A percentile compares a stretch with the other conserved stretches of the same genome.
phyloP scores from a whole-genome alignment of 2,797 vertebrate genomes.

The Syngnathus rostellatus region DNA sequence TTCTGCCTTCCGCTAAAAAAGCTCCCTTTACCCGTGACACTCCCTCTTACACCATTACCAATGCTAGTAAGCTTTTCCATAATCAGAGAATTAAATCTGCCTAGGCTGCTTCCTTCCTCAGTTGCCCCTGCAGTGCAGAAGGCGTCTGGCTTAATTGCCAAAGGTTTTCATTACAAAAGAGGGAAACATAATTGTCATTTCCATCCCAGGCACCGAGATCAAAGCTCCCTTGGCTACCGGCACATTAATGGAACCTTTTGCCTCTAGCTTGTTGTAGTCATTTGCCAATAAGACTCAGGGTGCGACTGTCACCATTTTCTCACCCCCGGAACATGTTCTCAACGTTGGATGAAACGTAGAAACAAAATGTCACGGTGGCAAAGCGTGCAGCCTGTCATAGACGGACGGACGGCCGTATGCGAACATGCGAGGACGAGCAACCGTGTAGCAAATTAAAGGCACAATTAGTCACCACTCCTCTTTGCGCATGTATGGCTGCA shows the following conservation, averaged over 20 bases:
- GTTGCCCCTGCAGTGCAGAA: conserved; percentile 46
- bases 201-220: conserved; percentile 61
- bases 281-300: conserved; percentile 40
- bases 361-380: not conserved
- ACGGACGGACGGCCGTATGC: not conserved
- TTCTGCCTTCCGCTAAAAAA: conserved; percentile 39
- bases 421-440: conserved; percentile 5
- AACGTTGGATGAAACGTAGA: conserved; percentile 17
- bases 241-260: conserved; percentile 51
- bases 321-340: conserved; percentile 11
- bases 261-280: conserved; percentile 45
- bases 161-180: conserved; percentile 56
- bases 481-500: conserved; percentile 24
- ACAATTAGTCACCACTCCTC: conserved; percentile 20
- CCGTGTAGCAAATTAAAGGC: conserved; percentile 23
- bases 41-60: conserved; percentile 46
- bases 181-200: conserved; percentile 66
- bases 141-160: conserved; percentile 55
- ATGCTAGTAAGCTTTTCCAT: conserved; percentile 44
- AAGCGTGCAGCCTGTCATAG: conserved; percentile 4
- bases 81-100: conserved; percentile 60
- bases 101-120: conserved; percentile 42
- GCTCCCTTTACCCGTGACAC: conserved; percentile 33
- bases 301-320: conserved; percentile 34
- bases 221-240: conserved; percentile 60